Percentiles rank a stretch among this genome's conserved stretches.
Evolutionary conservation across 2,888 invertebrate species (phyloP).

Genomic region (Eurois occulta): DNA sequence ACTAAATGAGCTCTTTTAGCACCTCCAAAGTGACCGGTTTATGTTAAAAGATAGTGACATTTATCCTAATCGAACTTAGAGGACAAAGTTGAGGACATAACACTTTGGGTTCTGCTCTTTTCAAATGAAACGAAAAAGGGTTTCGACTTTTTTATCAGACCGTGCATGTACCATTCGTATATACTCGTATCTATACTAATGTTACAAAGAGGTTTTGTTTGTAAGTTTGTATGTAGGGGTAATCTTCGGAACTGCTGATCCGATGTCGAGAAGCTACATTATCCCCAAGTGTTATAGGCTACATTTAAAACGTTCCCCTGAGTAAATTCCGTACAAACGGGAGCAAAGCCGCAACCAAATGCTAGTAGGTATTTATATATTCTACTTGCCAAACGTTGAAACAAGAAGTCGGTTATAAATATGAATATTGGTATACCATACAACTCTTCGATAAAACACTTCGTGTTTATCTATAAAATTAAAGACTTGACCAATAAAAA

Average conservation of each 20-base stretch:
- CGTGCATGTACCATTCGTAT: neutral
- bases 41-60: constrained; percentile 82
- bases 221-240: no score
- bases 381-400: neutral
- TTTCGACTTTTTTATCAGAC: neutral
- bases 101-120: constrained; percentile 40
- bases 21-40: constrained; percentile 82
- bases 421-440: neutral
- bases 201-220: no score
- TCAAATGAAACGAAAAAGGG: constrained; percentile 18
- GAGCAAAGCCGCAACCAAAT: no score
- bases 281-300: no score
- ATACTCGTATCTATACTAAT: no score
- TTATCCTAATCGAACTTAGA: constrained; percentile 78
- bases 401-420: neutral
- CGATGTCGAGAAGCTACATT: no score
- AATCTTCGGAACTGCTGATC: no score
- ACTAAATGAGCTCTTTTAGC: constrained; percentile 79
- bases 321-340: no score
- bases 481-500: no score
- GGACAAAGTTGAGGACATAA: constrained; percentile 46
- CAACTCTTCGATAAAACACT: neutral
- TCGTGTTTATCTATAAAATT: neutral
- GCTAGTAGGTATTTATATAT: neutral
- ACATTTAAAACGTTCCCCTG: no score